Conservation (phyloP, 2,113 vertebrate genomes). For the Prunella himalayana region DNA sequence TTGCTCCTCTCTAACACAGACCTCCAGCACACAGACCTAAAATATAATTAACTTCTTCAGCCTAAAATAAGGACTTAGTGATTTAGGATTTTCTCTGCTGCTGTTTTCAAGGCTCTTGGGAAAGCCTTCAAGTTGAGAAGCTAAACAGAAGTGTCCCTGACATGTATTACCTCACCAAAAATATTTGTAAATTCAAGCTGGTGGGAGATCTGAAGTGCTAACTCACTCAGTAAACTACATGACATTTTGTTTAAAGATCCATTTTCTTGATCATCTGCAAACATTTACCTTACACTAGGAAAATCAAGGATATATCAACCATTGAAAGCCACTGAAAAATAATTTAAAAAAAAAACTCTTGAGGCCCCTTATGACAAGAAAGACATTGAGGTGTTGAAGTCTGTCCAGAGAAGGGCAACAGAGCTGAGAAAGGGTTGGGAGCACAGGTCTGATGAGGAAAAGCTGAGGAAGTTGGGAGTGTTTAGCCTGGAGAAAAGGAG, state of each 20-base stretch:
- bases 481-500: neutral
- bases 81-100: neutral
- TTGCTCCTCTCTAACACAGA: neutral
- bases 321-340: neutral
- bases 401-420: neutral
- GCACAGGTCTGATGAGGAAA: neutral
- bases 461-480: neutral
- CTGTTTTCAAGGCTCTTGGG: neutral
- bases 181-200: neutral
- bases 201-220: neutral
- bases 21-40: neutral
- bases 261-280: neutral
- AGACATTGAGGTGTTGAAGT: neutral
- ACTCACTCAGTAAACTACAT: neutral
- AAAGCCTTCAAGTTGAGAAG: neutral
- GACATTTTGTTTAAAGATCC: neutral
- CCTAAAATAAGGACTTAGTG: neutral
- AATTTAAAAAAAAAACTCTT: neutral
- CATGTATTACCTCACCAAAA: neutral
- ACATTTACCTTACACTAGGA: neutral
- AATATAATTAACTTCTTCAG: neutral
- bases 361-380: neutral
- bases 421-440: neutral
- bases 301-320: neutral
- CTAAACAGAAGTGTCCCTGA: neutral